Conservation (phyloP, 2,888 invertebrate species). For the Drosophila anomalata region DNA sequence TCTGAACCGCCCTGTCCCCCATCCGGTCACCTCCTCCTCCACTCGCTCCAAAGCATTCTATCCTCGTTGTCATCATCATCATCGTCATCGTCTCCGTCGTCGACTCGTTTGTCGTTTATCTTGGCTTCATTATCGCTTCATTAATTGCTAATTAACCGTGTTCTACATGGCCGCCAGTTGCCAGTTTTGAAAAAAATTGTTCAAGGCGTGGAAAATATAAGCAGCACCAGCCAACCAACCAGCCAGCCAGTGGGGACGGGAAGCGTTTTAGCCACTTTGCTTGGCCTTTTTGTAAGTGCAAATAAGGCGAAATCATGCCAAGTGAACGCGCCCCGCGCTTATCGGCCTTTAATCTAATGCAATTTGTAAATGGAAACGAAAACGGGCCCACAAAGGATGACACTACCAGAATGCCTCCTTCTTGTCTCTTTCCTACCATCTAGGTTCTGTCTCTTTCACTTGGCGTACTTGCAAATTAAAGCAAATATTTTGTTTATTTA, state of each 20-base stretch:
- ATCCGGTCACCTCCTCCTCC: background rate
- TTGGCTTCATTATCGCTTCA: slow-evolving; percentile 83
- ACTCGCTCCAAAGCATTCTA: slow-evolving; percentile 20
- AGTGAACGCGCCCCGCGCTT: slow-evolving; percentile 71
- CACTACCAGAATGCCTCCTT: slow-evolving; percentile 2
- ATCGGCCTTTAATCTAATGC: slow-evolving; percentile 77
- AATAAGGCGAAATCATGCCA: slow-evolving; percentile 76
- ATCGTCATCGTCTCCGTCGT: slow-evolving; percentile 23
- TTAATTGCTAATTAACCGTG: slow-evolving; percentile 83
- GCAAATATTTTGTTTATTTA: slow-evolving; percentile 75
- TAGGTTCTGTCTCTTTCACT: background rate
- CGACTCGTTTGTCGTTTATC: slow-evolving; percentile 70
- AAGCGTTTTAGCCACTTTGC: slow-evolving; percentile 28
- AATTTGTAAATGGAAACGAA: slow-evolving; percentile 73
- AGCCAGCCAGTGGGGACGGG: background rate
- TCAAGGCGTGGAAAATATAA: slow-evolving; percentile 74
- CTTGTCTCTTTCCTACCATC: background rate
- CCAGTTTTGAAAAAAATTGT: slow-evolving; percentile 63
- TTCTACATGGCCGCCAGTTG: slow-evolving; percentile 73
- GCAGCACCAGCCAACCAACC: slow-evolving; percentile 21
- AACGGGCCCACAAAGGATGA: slow-evolving; percentile 41
- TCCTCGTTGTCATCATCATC: slow-evolving; percentile 29
- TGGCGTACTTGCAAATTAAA: slow-evolving; percentile 58
- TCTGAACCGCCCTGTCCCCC: background rate
- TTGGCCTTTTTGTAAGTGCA: slow-evolving; percentile 75